phyloP scores from a whole-genome alignment of 2,113 vertebrate genomes.

The Balaeniceps rex region DNA sequence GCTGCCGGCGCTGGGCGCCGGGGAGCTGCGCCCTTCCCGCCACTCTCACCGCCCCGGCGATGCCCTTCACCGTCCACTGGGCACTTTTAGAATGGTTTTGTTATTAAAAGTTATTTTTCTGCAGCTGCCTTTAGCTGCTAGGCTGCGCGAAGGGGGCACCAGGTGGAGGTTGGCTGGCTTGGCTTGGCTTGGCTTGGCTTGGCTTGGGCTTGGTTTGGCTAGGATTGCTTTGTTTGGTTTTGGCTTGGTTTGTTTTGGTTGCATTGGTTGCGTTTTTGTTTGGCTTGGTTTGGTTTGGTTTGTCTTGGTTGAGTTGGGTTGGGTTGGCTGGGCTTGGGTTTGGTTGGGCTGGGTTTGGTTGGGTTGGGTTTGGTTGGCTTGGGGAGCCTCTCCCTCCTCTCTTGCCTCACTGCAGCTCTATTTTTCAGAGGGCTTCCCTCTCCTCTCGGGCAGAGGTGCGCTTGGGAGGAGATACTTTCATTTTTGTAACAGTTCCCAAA shows the following conservation, averaged over 20 bases:
- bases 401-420: background rate
- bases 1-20: background rate
- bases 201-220: background rate
- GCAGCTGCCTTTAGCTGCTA: background rate
- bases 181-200: background rate
- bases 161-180: background rate
- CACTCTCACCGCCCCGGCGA: accelerated
- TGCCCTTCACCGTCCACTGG: background rate
- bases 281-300: background rate
- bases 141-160: accelerated
- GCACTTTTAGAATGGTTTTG: background rate
- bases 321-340: background rate
- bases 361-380: background rate
- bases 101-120: background rate
- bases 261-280: background rate
- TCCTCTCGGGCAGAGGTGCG: background rate
- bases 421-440: background rate
- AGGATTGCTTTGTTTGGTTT: background rate
- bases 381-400: background rate
- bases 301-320: background rate
- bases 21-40: background rate
- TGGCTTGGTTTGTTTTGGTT: background rate
- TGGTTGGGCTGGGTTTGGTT: background rate
- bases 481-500: slow-evolving; percentile 21
- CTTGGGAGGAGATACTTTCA: background rate